Percentiles rank a stretch among this genome's conserved stretches.
Evolutionary conservation across 1,140 invertebrate species (phyloP).

Genomic region (Proales similis): DNA sequence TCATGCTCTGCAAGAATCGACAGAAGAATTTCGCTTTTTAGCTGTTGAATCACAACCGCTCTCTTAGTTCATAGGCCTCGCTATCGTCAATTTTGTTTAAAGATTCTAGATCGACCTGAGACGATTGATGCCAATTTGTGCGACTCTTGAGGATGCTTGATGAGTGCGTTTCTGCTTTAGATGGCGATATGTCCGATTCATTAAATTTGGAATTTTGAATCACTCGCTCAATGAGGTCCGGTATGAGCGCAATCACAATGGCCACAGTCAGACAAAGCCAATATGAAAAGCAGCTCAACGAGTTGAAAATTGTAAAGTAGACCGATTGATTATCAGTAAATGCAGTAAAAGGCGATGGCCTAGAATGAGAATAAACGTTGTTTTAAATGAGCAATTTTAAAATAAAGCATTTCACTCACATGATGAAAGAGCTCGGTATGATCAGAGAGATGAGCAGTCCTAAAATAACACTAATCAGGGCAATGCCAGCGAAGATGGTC

Average conservation of each 20-base stretch:
- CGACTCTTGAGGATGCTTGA: too few relatives aligned
- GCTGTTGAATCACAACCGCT: too few relatives aligned
- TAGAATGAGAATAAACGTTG: neutral
- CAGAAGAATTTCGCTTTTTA: too few relatives aligned
- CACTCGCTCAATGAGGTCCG: conserved; percentile 54
- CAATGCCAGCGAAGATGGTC: conserved; percentile 19
- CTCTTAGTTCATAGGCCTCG: too few relatives aligned
- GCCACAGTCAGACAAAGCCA: conserved; percentile 60
- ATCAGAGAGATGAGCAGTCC: conserved; percentile 10
- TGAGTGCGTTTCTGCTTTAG: too few relatives aligned
- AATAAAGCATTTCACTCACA: too few relatives aligned
- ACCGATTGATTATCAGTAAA: conserved; percentile 52
- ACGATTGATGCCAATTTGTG: too few relatives aligned
- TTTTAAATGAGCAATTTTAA: neutral
- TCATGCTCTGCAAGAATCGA: too few relatives aligned
- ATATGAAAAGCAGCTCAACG: conserved; percentile 58
- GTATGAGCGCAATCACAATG: conserved; percentile 58
- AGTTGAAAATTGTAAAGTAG: conserved; percentile 58
- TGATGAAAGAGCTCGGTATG: conserved; percentile 11
- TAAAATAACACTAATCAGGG: neutral
- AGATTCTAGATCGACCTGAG: too few relatives aligned
- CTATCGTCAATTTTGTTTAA: too few relatives aligned
- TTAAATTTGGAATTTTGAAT: too few relatives aligned
- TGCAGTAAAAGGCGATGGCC: conserved; percentile 22
- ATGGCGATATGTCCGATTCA: too few relatives aligned